Conservation (phyloP, 2,113 vertebrate species). For the Triplophysa siluroides region DNA sequence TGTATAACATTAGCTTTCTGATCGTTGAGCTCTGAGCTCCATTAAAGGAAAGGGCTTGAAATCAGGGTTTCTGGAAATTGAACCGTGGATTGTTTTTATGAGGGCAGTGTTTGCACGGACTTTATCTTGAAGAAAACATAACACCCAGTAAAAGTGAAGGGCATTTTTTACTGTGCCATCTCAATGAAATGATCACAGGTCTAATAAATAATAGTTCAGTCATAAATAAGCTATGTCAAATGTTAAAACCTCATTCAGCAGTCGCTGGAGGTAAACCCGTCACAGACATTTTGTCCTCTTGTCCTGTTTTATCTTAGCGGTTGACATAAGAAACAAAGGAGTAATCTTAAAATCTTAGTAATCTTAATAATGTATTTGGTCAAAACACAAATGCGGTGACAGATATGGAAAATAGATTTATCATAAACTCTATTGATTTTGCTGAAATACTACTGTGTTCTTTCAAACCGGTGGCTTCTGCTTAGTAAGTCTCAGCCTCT, state of each 20-base stretch:
- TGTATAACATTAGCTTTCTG: neutral
- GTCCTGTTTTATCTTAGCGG: neutral
- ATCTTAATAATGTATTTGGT: too few relatives aligned
- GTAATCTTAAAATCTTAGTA: too few relatives aligned
- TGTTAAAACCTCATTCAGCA: neutral
- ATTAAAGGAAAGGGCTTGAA: neutral
- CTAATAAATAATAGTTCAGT: neutral
- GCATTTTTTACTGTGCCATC: neutral
- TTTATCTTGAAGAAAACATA: conserved; percentile 6
- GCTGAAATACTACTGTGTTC: neutral
- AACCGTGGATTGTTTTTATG: conserved; percentile 3
- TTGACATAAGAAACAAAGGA: neutral
- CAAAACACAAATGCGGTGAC: too few relatives aligned
- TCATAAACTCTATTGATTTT: neutral
- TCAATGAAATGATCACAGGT: conserved; percentile 11
- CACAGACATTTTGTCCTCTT: neutral
- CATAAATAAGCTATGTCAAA: neutral
- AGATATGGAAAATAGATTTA: neutral
- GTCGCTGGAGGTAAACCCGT: neutral
- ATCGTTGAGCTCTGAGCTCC: neutral
- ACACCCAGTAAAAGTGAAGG: conserved; percentile 28
- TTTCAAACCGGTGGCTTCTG: neutral
- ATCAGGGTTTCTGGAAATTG: neutral
- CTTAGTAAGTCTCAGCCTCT: neutral
- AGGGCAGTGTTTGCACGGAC: conserved; percentile 2